These are phyloP conservation scores for Myiagra hebetior DNA, from an alignment of 2,113 vertebrate genomes.

Conservation along the genomic window DNA sequence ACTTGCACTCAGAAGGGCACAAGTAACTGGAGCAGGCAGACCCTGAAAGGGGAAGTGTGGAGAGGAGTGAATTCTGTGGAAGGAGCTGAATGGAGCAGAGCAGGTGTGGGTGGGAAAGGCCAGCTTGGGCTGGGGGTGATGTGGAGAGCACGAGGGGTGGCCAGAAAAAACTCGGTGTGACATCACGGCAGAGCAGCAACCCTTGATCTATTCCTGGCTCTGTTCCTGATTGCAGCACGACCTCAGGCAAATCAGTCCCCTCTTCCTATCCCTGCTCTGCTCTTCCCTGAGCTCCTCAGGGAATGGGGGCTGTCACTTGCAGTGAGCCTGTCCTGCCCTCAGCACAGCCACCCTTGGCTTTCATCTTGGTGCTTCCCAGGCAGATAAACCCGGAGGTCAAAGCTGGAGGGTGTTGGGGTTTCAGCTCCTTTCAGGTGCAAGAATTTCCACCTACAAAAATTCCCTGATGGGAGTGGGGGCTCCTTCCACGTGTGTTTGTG, in stretches of 20 bases:
- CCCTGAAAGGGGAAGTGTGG: rapidly evolving
- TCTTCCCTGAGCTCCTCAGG: background rate
- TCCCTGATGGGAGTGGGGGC: rapidly evolving
- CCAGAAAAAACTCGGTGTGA: background rate
- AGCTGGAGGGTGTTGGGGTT: background rate
- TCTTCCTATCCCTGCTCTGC: background rate
- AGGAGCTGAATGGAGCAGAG: background rate
- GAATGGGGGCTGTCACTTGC: background rate
- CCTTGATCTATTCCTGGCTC: constrained; percentile 13
- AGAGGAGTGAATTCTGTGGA: background rate
- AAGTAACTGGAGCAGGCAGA: background rate
- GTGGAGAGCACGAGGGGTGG: background rate
- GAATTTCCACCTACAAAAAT: background rate
- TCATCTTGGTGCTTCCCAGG: background rate
- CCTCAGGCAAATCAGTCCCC: background rate
- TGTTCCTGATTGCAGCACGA: background rate
- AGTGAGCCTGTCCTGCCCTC: background rate
- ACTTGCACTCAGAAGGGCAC: background rate
- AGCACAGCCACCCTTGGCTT: background rate
- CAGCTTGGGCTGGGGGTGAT: background rate
- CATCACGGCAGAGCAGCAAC: background rate
- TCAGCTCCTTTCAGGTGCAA: background rate
- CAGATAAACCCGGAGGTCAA: background rate
- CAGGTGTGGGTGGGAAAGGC: background rate
- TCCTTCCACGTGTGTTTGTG: background rate